These are phyloP conservation scores for Volucella zonaria DNA, from an alignment of 2,888 invertebrate genomes.

Conservation along the genomic window DNA sequence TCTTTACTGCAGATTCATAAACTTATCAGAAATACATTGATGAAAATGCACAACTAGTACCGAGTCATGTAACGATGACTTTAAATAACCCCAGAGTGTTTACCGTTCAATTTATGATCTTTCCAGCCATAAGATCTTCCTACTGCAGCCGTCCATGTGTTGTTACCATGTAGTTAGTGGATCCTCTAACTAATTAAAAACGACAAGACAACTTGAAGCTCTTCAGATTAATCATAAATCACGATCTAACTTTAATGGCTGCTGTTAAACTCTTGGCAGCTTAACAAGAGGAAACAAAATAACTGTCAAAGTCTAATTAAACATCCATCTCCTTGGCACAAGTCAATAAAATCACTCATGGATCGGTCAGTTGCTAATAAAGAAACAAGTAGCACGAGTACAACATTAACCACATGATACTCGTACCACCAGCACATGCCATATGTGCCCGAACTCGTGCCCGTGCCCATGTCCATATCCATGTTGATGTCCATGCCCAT, in stretches of 20 bases:
- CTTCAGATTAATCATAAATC: slow-evolving; percentile 15
- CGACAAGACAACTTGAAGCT: background rate
- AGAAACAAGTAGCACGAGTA: slow-evolving; percentile 36
- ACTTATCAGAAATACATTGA: no score
- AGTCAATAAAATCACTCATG: slow-evolving; percentile 30
- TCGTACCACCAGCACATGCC: no score
- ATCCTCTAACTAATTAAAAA: background rate
- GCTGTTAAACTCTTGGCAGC: background rate
- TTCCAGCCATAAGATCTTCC: no score
- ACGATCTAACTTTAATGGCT: slow-evolving; percentile 23
- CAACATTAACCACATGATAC: slow-evolving; percentile 57
- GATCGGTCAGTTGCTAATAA: slow-evolving; percentile 13
- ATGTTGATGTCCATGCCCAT: slow-evolving; percentile 46
- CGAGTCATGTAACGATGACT: no score
- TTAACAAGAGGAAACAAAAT: background rate
- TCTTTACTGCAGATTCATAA: no score
- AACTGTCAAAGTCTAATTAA: slow-evolving; percentile 13
- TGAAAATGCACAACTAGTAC: no score
- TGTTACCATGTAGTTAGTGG: background rate
- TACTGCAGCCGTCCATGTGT: background rate
- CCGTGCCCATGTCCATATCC: no score
- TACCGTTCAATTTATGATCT: no score
- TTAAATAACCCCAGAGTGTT: no score
- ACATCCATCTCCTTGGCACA: slow-evolving; percentile 1
- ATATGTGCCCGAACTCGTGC: no score